Evolutionary conservation across 2,888 invertebrate species (phyloP), one percentile per base, ranked within the genome.

Genomic region (Melinaea marsaeus): DNA sequence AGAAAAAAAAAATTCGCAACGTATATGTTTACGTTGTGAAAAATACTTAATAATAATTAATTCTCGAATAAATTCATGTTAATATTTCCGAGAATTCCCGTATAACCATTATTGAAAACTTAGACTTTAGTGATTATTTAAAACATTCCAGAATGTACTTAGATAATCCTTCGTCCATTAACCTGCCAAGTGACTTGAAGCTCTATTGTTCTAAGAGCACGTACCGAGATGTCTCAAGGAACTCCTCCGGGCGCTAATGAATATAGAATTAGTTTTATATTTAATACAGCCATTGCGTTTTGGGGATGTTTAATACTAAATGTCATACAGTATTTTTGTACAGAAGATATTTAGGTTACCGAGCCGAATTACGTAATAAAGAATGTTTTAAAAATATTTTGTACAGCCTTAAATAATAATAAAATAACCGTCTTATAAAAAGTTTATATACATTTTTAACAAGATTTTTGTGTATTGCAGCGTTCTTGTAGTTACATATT

Each of bases 161-260:
- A 56, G 56, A 34, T 57, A 61, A 61, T 45, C 48, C 45, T 57
- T 54, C 33, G 42, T 61, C 48, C 60, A 61, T 69, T 67, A 80
- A 93, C 93, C 92, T 92, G 92, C 95, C 95, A 95, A 56, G 92
- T 91, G 59, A 94, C 89, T 72, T 92, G 92, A 4, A 94, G 88
- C 70, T 94, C 92, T 60, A 93, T 92, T 57, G 94, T 92, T 64
- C 93, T 91, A 46, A 93, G 86, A 2, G 94, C 92, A 68, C 93
- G 91, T 2, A 94, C 92, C 58, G 91, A 90, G 34, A 94, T 92
- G 71, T 94, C 92, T 47, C 91, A 85, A 2, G 94, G 94, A 4
- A 93, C 90, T 63, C 93, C 94, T 54, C 93, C 92, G 4, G 94
- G 94, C 58, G 93, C 93, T 93, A 74, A 62, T 59, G 58, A 65